Conservation (phyloP, 2,888 invertebrate species). For the Epinotia nisella region DNA sequence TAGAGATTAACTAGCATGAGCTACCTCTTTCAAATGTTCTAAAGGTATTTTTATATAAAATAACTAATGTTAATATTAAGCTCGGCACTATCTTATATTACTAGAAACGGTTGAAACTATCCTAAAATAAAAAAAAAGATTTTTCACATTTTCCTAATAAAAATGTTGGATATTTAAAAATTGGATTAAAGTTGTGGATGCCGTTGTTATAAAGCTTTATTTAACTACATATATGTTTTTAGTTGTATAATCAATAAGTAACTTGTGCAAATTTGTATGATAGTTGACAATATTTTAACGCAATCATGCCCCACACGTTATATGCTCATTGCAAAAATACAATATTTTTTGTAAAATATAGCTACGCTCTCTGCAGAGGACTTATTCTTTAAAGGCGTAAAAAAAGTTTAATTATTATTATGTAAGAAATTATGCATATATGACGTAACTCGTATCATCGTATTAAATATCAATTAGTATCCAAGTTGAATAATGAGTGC, state of each 20-base stretch:
- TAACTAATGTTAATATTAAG: conserved; percentile 68
- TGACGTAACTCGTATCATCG: too few species aligned
- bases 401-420: neutral
- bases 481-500: neutral
- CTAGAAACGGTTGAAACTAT: conserved; percentile 59
- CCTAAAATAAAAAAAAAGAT: conserved; percentile 61
- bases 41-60: conserved; percentile 77
- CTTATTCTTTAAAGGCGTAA: neutral
- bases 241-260: neutral
- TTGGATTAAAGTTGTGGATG: conserved; percentile 25
- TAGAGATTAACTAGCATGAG: conserved; percentile 66
- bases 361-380: neutral
- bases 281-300: neutral
- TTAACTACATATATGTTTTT: neutral
- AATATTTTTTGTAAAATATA: neutral
- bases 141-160: conserved; percentile 70
- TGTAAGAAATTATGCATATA: neutral
- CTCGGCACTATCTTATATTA: conserved; percentile 57
- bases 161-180: conserved; percentile 60
- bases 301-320: neutral
- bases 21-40: conserved; percentile 78
- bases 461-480: neutral
- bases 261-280: neutral
- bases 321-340: neutral
- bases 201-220: conserved; percentile 18